Base-by-base conservation (phyloP, 1,140 invertebrate genomes). In the Drosophila pandora region DNA sequence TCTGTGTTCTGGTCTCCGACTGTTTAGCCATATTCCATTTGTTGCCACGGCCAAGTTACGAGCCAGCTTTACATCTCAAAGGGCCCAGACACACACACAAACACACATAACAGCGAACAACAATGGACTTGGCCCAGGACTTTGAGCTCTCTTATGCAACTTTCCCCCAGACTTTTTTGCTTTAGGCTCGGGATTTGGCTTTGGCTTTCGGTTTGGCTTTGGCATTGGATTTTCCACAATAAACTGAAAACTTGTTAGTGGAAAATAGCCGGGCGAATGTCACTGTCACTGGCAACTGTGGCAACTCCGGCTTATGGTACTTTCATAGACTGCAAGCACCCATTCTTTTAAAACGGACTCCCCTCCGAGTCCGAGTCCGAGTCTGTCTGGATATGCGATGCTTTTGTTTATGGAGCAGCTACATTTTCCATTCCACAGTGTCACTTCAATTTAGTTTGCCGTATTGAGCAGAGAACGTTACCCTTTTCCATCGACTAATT, bases 161-260 rank as follows among this genome's bases (percentile, higher is more conserved):
- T 74, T 79, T 87, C 78, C 62, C 54, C 34, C 34, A 37, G 21
- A 21, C 41, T 75, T 73, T 61, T 37, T 61, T 58, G 68, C 45
- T 62, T 85, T 84, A 82, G 83, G 43, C 83, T 87, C 55, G 32
- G 65, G 70, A 58, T 71, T 76, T 74, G 75, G 63, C 70, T 72
- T 79, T 71, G 65, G 64, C 62, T 81, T 84, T 85, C 57, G 48
- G 55, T 39, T 71, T 72, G 30, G 69, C 28, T 43, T 71, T 64
- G 68, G 60, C 54, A 56, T 70, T 70, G 67, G 73, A 22, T 55
- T 84, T 57, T 30, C 41, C 60, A 88, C 82, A 83, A 87, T 87
- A 87, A 88, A 79, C 64, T 87, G 75, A 65, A 87, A 85, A 87
- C 81, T 81, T 85, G 74, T 75, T 65, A 49, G 48, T 79, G 60